Evolutionary conservation across 1,140 invertebrate genomes (phyloP).

Genomic region (Schlechtendalia chinensis): DNA sequence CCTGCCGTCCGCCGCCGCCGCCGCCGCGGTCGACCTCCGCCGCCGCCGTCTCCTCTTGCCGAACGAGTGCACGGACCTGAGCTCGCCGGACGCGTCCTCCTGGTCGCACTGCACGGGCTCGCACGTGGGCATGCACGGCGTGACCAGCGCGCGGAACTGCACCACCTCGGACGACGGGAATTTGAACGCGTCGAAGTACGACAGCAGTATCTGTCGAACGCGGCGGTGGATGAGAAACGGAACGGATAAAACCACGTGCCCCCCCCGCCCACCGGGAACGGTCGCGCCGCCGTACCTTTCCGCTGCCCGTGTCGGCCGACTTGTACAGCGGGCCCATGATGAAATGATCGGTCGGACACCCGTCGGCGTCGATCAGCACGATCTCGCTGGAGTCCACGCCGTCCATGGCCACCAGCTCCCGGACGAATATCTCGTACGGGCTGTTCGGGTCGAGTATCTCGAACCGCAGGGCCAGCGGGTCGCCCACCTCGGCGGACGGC

Average conservation of each 20-base stretch:
- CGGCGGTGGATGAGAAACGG: background rate
- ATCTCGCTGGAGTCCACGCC: slow-evolving; percentile 89
- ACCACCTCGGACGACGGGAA: slow-evolving; percentile 93
- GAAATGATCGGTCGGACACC: slow-evolving; percentile 87
- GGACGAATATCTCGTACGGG: slow-evolving; percentile 92
- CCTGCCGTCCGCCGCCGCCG: slow-evolving; percentile 57
- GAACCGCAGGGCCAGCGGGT: slow-evolving; percentile 84
- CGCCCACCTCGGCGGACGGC: slow-evolving; percentile 81
- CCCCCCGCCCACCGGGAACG: too few species aligned
- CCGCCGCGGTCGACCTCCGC: slow-evolving; percentile 57
- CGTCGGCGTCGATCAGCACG: slow-evolving; percentile 84
- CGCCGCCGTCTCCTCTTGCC: slow-evolving; percentile 71
- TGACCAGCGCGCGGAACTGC: slow-evolving; percentile 89
- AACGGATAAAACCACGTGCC: too few species aligned
- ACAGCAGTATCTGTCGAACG: slow-evolving; percentile 73
- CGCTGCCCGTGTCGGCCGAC: slow-evolving; percentile 70
- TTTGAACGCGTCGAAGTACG: slow-evolving; percentile 93
- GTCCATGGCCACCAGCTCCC: slow-evolving; percentile 91
- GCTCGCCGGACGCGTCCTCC: slow-evolving; percentile 74
- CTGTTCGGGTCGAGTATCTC: slow-evolving; percentile 88
- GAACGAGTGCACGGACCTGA: slow-evolving; percentile 76
- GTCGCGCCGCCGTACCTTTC: slow-evolving; percentile 60
- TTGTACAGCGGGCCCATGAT: slow-evolving; percentile 90
- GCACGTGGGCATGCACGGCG: slow-evolving; percentile 87
- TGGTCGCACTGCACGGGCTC: slow-evolving; percentile 85